Base-by-base conservation (phyloP, 2,797 vertebrate species). In the Semaprochilodus insignis region DNA sequence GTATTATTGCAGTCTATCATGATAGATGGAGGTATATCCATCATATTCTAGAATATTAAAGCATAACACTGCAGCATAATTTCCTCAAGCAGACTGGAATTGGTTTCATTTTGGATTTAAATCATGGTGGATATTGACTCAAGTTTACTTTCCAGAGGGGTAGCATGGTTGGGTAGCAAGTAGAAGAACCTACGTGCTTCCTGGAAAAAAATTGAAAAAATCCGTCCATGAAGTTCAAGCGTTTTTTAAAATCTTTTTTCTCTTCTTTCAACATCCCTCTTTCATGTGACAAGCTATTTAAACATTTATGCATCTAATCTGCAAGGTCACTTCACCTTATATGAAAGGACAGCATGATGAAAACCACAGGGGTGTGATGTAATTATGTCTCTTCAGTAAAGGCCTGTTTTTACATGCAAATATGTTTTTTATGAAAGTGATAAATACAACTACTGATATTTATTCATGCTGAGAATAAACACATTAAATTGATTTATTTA, bases 1-100 rank as follows among this genome's bases (percentile, higher is more conserved):
- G 81, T 87, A 88, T 85, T 89, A 85, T 78, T 65, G 51, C 66
- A 72, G 57, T 88, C 85, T 84, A 85, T 90, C 82, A 85, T 62
- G 60, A 66, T 79, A 83, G 81, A 82, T 55, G 67, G 54, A 65
- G 67, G 77, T 72, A 74, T 79, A 83, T 86, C 73, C 66, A 81
- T 88, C 83, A 85, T 62, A 66, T 65, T 78, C 52, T 74, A 80
- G 78, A 81, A 85, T 82, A 86, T 86, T 83, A 83, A 83, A 83
- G 78, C 31, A 74, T 79, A 55, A 75, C 72, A 67, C 74, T 40
- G 69, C 80, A 74, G 54, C 72, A 81, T 63, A 59, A 74, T 83
- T 83, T 74, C 52, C 66, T 44, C 52, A 60, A 31, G 85, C 74
- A 81, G 72, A 81, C 73, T 78, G 65, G 11, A 82, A 34, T 27